Percentiles rank a stretch among this genome's conserved stretches.
These are phyloP conservation scores for human DNA, from an alignment of 2,113 vertebrate species.

Conservation along the genomic window GRCh38 chr1:30739501-30740000, in stretches of 20 bases:
- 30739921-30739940: slow-evolving; percentile 83
- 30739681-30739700: neutral
- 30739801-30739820: slow-evolving; percentile 72
- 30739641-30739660: neutral
- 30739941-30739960: neutral
- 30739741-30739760: too few relatives aligned
- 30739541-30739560: accelerated
- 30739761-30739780: neutral
- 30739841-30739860: slow-evolving; percentile 82
- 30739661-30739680: neutral
- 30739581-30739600: accelerated
- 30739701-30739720: neutral
- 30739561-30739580: accelerated
- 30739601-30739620: accelerated
- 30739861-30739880: slow-evolving; percentile 86
- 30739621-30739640: neutral
- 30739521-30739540: accelerated
- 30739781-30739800: accelerated
- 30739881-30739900: slow-evolving; percentile 86
- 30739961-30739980: accelerated
- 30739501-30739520: neutral
- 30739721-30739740: neutral
- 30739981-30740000: accelerated
- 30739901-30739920: slow-evolving; percentile 86
- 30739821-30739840: slow-evolving; percentile 70